Conservation (phyloP, 1,140 invertebrate genomes). For the Muscidifurax raptorellus region DNA sequence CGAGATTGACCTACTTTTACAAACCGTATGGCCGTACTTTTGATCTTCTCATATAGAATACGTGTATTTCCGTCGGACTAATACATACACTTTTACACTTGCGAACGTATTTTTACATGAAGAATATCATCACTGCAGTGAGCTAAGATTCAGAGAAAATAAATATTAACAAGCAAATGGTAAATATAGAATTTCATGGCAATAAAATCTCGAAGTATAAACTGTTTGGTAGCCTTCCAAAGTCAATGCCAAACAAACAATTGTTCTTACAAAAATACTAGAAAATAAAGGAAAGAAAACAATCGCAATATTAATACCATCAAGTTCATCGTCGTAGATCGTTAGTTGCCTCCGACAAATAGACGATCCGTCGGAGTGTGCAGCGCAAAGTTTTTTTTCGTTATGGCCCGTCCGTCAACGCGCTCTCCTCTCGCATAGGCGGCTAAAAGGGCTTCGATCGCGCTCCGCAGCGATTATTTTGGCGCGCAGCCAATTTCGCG, state of each 20-base stretch:
- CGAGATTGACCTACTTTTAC: conserved; percentile 5
- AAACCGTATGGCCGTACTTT: too few relatives aligned
- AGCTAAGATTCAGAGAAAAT: background rate
- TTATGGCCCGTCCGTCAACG: background rate
- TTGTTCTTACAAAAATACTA: background rate
- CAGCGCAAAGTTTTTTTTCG: background rate
- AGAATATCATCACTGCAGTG: background rate
- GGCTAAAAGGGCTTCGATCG: conserved; percentile 62
- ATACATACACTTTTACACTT: background rate
- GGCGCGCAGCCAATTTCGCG: conserved; percentile 59
- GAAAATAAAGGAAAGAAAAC: background rate
- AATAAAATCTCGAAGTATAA: background rate
- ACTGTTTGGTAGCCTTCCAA: conserved; percentile 31
- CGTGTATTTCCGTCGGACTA: too few relatives aligned
- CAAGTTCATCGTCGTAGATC: background rate
- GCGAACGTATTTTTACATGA: background rate
- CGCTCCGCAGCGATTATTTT: conserved; percentile 61
- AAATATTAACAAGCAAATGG: background rate
- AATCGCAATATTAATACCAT: background rate
- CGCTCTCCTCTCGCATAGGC: background rate
- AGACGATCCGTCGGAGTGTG: background rate
- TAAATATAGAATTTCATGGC: background rate
- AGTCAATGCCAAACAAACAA: conserved; percentile 49
- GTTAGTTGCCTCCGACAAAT: background rate
- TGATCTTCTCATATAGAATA: too few relatives aligned